A percentile compares a stretch with the other conserved stretches of the same genome.
phyloP scores from a whole-genome alignment of 2,888 invertebrate genomes.

The Pocota personata region DNA sequence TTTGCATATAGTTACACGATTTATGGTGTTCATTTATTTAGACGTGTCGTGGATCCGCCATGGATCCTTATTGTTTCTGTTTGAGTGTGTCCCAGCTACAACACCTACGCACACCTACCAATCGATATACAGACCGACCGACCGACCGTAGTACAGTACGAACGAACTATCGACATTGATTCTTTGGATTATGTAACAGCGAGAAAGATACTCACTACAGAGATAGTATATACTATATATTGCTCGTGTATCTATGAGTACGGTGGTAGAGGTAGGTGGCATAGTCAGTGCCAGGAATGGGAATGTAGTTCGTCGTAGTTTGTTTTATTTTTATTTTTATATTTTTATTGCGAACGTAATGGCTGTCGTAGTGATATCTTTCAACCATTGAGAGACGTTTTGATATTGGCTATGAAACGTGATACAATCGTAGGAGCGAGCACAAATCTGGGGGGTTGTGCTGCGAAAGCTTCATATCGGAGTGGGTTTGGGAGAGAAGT shows the following conservation, averaged over 20 bases:
- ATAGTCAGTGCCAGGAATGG: background rate
- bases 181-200: constrained; percentile 50
- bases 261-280: background rate
- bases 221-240: constrained; percentile 17
- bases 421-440: constrained; percentile 58
- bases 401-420: constrained; percentile 67
- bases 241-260: background rate
- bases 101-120: constrained; percentile 9
- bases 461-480: background rate
- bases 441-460: constrained; percentile 38
- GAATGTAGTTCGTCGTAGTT: background rate
- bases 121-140: background rate
- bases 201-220: constrained; percentile 17
- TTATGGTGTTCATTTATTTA: constrained; percentile 71
- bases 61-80: constrained; percentile 30
- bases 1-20: constrained; percentile 67
- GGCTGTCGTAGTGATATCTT: constrained; percentile 62
- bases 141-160: no score
- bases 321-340: constrained; percentile 33
- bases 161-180: constrained; percentile 63
- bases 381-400: constrained; percentile 60
- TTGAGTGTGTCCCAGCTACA: constrained; percentile 22
- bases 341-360: constrained; percentile 59
- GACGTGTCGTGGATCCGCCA: constrained; percentile 59
- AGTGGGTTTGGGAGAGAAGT: background rate